Evolutionary conservation across 2,888 invertebrate genomes (phyloP).

Genomic region (Gortyna flavago): DNA sequence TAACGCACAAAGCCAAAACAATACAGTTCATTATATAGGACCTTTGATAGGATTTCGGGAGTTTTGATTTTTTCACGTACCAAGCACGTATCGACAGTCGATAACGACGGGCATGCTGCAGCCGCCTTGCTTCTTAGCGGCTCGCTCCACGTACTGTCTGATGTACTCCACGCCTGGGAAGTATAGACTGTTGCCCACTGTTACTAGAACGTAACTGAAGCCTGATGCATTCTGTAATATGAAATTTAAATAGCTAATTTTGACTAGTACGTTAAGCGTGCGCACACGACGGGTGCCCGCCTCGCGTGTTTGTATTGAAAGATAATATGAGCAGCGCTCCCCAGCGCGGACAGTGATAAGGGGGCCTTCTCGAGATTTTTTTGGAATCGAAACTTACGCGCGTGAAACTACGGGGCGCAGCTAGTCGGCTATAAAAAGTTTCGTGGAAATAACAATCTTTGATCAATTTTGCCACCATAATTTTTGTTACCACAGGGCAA

Average conservation of each 20-base stretch:
- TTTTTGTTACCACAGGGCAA: not conserved
- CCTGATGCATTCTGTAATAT: slow-evolving; percentile 91
- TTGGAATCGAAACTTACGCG: too few species aligned
- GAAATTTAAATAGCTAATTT: not conserved
- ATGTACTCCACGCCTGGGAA: slow-evolving; percentile 96
- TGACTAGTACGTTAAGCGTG: not conserved
- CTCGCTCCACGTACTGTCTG: slow-evolving; percentile 93
- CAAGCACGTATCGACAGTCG: slow-evolving; percentile 94
- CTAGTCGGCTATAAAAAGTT: too few species aligned
- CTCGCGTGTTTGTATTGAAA: too few species aligned
- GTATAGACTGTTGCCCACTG: slow-evolving; percentile 94
- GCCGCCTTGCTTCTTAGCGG: slow-evolving; percentile 92
- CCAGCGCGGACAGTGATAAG: too few species aligned
- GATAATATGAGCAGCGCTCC: too few species aligned
- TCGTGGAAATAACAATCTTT: not conserved
- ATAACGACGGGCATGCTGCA: slow-evolving; percentile 94
- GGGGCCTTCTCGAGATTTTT: too few species aligned
- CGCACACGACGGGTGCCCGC: too few species aligned
- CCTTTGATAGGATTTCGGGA: not conserved
- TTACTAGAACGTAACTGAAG: slow-evolving; percentile 93
- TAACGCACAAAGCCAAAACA: not conserved
- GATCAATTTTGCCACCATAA: not conserved
- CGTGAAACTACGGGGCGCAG: too few species aligned
- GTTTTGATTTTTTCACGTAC: slow-evolving; percentile 65
- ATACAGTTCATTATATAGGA: not conserved